Conservation (phyloP, 2,797 vertebrate genomes). For the Epinephelus coioides region DNA sequence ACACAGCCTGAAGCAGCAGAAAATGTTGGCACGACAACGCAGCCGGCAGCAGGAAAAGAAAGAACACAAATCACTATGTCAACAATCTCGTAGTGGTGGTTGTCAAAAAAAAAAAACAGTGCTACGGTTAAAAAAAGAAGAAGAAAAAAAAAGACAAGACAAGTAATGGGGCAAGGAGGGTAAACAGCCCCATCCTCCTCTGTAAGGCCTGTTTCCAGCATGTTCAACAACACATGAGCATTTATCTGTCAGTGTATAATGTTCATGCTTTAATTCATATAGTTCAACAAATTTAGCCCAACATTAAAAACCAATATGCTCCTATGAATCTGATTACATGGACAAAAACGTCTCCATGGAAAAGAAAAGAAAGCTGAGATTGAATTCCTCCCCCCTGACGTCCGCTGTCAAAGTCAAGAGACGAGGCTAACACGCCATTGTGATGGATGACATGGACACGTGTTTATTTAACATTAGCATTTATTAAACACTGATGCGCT, state of each 20-base stretch:
- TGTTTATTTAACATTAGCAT: conserved; percentile 50
- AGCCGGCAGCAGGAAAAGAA: conserved; percentile 3
- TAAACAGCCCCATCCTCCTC: background rate
- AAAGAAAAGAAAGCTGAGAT: background rate
- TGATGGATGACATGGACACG: conserved; percentile 31
- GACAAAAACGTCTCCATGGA: background rate
- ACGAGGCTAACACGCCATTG: background rate
- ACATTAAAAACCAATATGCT: conserved; percentile 6
- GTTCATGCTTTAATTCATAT: conserved; percentile 12
- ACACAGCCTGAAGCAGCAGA: conserved; percentile 21
- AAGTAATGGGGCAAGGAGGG: background rate
- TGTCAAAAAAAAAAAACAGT: conserved; percentile 5
- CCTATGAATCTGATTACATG: conserved; percentile 12
- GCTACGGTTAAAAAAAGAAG: accelerated
- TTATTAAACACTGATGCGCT: conserved; percentile 34
- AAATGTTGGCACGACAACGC: conserved; percentile 34
- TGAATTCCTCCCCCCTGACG: background rate
- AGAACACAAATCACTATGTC: conserved; percentile 2
- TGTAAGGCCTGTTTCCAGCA: background rate
- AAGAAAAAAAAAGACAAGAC: background rate
- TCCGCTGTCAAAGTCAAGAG: conserved; percentile 4
- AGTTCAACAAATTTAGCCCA: background rate
- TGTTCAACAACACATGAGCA: background rate
- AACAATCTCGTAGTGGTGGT: conserved; percentile 2
- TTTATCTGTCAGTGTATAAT: conserved; percentile 11